Conservation (phyloP, 2,888 invertebrate genomes). For the Spicauda simplicius region DNA sequence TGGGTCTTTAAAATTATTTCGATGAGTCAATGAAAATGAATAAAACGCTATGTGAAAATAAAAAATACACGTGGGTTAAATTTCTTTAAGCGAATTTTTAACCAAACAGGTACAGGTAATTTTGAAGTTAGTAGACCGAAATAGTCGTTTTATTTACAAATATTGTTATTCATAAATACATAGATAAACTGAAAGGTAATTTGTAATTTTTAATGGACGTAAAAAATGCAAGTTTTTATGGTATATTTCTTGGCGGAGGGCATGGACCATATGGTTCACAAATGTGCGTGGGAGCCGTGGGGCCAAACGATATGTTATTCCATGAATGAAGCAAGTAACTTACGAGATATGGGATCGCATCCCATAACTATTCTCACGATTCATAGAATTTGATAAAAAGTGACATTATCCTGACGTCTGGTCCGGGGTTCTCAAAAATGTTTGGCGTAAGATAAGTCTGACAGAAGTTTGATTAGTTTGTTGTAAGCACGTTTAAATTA, state of each 20-base stretch:
- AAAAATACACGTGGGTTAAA: no score
- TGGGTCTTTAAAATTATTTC: no score
- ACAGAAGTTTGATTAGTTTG: not conserved
- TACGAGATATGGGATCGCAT: constrained; percentile 59
- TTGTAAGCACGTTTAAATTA: no score
- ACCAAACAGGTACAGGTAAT: no score
- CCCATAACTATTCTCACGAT: constrained; percentile 72
- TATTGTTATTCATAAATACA: no score
- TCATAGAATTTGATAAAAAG: constrained; percentile 63
- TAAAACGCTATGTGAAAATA: no score
- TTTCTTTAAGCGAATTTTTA: no score
- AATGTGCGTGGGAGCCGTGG: constrained; percentile 79
- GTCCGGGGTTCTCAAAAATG: not conserved
- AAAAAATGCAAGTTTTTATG: constrained; percentile 16
- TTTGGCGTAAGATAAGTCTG: not conserved
- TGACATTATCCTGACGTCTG: constrained; percentile 13
- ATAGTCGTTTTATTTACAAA: no score
- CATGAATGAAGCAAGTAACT: constrained; percentile 70
- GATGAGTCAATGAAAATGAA: no score
- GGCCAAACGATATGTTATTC: constrained; percentile 55
- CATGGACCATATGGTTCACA: constrained; percentile 65
- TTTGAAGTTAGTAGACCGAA: no score
- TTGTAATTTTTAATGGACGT: not conserved
- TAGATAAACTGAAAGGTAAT: not conserved
- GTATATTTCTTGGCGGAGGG: constrained; percentile 22